Percentiles rank a stretch among this genome's conserved stretches.
Evolutionary conservation across 2,797 vertebrate genomes (phyloP).

Genomic region (Pseudochromis fuscus): DNA sequence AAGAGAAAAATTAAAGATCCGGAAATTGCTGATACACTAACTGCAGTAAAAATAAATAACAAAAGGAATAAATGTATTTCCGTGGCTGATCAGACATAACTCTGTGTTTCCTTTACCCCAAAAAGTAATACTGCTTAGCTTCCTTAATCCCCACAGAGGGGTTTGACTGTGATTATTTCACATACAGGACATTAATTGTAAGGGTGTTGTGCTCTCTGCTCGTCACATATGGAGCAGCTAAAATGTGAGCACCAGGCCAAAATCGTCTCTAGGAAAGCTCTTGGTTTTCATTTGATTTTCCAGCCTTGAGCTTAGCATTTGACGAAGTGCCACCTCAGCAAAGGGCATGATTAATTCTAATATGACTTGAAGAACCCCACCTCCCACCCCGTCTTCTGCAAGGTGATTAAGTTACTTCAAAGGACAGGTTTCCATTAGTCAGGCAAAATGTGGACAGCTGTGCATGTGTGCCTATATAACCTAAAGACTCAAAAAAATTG

Average conservation of each 20-base stretch:
- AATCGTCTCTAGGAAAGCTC: constrained; percentile 46
- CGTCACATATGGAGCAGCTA: constrained; percentile 29
- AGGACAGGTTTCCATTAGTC: constrained; percentile 43
- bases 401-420: constrained; percentile 59
- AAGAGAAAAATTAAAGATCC: no score
- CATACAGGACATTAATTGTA: constrained; percentile 64
- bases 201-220: constrained; percentile 41
- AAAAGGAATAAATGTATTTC: constrained; percentile 12
- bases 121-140: constrained; percentile 44
- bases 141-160: constrained; percentile 50
- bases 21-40: neutral
- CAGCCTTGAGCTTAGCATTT: constrained; percentile 53
- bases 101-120: constrained; percentile 29
- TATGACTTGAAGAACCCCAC: constrained; percentile 14
- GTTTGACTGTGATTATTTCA: constrained; percentile 50
- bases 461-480: neutral
- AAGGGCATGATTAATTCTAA: constrained; percentile 66
- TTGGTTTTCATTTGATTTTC: constrained; percentile 54
- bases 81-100: constrained; percentile 26
- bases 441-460: constrained; percentile 8
- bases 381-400: constrained; percentile 3
- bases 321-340: constrained; percentile 65
- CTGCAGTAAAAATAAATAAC: neutral
- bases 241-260: constrained; percentile 41
- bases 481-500: neutral